phyloP scores from a whole-genome alignment of 2,113 vertebrate genomes.

The Phaethornis superciliosus region DNA sequence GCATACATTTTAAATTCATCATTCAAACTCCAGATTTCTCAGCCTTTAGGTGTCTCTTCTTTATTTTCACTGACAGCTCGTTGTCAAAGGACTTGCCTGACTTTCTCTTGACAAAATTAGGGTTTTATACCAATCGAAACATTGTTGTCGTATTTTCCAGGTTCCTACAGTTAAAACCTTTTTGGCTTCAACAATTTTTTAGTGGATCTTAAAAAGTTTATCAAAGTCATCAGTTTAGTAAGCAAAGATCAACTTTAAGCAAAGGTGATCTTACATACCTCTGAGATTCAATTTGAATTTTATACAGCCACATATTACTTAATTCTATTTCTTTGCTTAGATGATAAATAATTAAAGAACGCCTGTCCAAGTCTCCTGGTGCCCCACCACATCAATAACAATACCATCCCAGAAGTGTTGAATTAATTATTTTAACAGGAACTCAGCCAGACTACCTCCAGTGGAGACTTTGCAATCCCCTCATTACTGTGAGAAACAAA shows the following conservation, averaged over 20 bases:
- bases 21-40: neutral
- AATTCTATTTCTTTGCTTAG: conserved; percentile 49
- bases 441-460: conserved; percentile 6
- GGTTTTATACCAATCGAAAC: neutral
- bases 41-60: neutral
- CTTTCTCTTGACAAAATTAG: neutral
- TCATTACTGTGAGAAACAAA: neutral
- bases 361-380: conserved; percentile 17
- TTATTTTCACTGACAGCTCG: neutral
- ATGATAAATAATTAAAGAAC: conserved; percentile 36
- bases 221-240: neutral
- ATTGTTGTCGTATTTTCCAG: neutral
- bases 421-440: conserved; percentile 43
- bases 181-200: neutral
- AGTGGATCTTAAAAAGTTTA: neutral
- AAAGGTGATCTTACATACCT: neutral
- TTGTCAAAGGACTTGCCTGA: neutral
- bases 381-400: conserved; percentile 7
- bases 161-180: neutral
- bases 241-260: neutral
- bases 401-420: neutral
- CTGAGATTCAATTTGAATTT: conserved; percentile 27
- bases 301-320: neutral
- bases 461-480: neutral
- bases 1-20: neutral